Conservation (phyloP, 1,140 invertebrate species). For the Drosophila pallidifrons region DNA sequence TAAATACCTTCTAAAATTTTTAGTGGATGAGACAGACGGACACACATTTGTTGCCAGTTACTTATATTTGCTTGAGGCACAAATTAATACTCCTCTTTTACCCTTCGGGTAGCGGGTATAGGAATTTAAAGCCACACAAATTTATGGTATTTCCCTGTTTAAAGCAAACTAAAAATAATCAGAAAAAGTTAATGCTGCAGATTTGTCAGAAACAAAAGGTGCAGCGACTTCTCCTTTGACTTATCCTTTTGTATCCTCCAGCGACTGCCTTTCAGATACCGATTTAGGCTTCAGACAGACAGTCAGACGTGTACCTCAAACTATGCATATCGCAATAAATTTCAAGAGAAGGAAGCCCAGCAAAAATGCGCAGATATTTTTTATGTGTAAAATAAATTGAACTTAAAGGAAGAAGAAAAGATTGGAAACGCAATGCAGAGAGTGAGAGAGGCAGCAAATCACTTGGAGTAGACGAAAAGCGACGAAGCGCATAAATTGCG, state of each 20-base stretch:
- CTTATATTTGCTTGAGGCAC: too few species aligned
- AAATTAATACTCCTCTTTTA: too few species aligned
- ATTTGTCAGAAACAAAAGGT: slow-evolving; percentile 1
- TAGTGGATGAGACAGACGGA: too few species aligned
- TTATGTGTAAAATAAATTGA: slow-evolving; percentile 79
- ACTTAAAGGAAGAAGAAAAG: slow-evolving; percentile 40
- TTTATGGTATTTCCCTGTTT: too few species aligned
- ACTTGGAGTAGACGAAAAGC: slow-evolving; percentile 77
- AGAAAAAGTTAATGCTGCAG: not conserved
- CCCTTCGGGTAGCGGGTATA: too few species aligned
- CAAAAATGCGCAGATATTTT: slow-evolving; percentile 73
- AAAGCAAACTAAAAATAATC: too few species aligned
- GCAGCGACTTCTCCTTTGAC: not conserved
- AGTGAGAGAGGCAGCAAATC: slow-evolving; percentile 49
- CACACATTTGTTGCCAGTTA: too few species aligned
- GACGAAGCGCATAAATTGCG: slow-evolving; percentile 81
- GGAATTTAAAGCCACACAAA: not conserved
- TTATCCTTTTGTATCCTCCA: slow-evolving; percentile 2
- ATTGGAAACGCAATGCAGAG: slow-evolving; percentile 23
- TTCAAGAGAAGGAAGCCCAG: slow-evolving; percentile 31
- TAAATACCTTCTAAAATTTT: too few species aligned
- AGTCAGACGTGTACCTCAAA: slow-evolving; percentile 11
- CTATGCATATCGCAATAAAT: slow-evolving; percentile 58
- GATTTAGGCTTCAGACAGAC: slow-evolving; percentile 9
- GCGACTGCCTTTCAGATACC: slow-evolving; percentile 2